Evolutionary conservation across 1,140 invertebrate genomes (phyloP).

Genomic region (Bombus cullumanus): DNA sequence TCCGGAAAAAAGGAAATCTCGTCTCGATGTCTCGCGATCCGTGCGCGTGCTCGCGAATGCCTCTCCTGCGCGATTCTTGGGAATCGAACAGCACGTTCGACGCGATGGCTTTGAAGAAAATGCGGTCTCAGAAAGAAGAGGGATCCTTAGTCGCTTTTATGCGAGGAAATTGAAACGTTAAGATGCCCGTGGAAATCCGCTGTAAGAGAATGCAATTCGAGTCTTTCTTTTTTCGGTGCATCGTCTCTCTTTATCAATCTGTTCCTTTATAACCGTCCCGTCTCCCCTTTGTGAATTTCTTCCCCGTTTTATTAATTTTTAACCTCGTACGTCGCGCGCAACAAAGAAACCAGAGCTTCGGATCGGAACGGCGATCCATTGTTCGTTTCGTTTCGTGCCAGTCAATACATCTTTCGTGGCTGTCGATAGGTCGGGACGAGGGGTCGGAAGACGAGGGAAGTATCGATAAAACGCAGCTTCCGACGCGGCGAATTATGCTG

Average conservation of each 20-base stretch:
- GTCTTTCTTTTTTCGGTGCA: background rate
- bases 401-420: background rate
- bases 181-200: background rate
- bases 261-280: background rate
- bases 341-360: background rate
- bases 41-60: background rate
- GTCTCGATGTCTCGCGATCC: too few relatives aligned
- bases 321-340: background rate
- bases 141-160: background rate
- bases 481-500: constrained; percentile 42
- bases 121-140: background rate
- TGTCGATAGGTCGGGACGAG: background rate
- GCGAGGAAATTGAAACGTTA: background rate
- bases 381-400: background rate
- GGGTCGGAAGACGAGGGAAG: background rate
- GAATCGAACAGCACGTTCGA: constrained; percentile 28
- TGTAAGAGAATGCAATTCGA: constrained; percentile 1
- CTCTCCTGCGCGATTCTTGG: constrained; percentile 9
- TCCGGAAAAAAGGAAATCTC: constrained; percentile 8
- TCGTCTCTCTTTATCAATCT: background rate
- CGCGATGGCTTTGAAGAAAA: background rate
- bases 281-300: background rate
- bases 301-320: constrained; percentile 8
- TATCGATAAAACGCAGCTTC: background rate
- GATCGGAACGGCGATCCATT: background rate